A percentile compares a stretch with the other conserved stretches of the same genome.
These are phyloP conservation scores for Spodoptera litura DNA, from an alignment of 1,140 invertebrate species.

Conservation along the genomic window DNA sequence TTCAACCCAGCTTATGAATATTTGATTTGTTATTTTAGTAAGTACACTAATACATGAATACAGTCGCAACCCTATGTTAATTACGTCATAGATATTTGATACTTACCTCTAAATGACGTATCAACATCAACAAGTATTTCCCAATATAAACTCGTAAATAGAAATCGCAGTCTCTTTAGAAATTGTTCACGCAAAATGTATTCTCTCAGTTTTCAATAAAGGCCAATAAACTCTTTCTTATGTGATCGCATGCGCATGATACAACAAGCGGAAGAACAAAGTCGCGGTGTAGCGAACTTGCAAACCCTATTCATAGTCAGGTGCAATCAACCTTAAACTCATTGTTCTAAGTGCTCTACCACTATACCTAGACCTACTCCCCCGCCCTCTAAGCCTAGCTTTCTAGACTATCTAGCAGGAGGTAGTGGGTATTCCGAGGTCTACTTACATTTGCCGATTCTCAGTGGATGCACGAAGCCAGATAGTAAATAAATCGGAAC, in stretches of 20 bases:
- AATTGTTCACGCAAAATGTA: constrained; percentile 42
- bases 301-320: constrained; percentile 71
- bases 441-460: constrained; percentile 47
- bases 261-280: constrained; percentile 71
- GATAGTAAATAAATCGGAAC: constrained; percentile 72
- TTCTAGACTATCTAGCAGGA: constrained; percentile 32
- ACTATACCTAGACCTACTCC: constrained; percentile 47
- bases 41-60: no score
- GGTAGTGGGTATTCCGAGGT: constrained; percentile 52
- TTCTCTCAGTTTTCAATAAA: constrained; percentile 61
- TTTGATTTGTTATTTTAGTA: background rate
- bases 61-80: no score
- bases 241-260: constrained; percentile 59
- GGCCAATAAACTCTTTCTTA: constrained; percentile 67
- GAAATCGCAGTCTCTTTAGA: background rate
- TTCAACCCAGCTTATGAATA: background rate
- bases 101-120: background rate
- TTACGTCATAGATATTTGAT: no score
- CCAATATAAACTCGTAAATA: background rate
- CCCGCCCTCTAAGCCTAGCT: constrained; percentile 42
- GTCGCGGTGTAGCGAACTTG: constrained; percentile 57
- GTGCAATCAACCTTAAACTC: constrained; percentile 79
- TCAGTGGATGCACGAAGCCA: constrained; percentile 69
- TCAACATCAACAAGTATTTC: background rate
- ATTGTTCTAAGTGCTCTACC: constrained; percentile 67